Percentiles rank a stretch among this genome's conserved stretches.
Conservation (phyloP, 2,113 vertebrate species). For the Cariama cristata region DNA sequence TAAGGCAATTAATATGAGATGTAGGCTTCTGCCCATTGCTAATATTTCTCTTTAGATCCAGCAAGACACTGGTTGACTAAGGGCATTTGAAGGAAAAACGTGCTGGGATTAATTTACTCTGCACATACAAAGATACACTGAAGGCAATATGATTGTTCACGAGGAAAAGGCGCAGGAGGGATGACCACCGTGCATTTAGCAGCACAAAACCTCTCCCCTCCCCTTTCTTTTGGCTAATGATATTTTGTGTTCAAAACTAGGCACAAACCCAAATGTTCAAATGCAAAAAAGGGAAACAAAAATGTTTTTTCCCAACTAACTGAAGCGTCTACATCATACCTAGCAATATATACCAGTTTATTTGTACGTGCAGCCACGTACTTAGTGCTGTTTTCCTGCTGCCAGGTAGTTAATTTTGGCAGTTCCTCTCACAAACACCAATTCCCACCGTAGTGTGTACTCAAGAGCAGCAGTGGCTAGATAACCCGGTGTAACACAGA, state of each 20-base stretch:
- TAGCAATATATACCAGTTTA: not conserved
- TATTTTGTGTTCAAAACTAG: slow-evolving; percentile 4
- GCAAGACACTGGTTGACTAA: not conserved
- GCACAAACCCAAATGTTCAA: not conserved
- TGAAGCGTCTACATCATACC: slow-evolving; percentile 14
- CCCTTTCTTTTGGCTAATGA: not conserved
- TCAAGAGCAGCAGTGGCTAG: not conserved
- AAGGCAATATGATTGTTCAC: not conserved
- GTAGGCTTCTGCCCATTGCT: slow-evolving; percentile 16
- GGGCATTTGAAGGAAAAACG: slow-evolving; percentile 1
- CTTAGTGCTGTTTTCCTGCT: not conserved
- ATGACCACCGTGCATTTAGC: not conserved
- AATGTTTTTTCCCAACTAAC: not conserved
- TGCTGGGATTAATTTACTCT: not conserved
- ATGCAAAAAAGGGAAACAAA: not conserved
- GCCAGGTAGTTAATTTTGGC: not conserved
- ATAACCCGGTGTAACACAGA: fast-evolving
- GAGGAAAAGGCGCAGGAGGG: not conserved
- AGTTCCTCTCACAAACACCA: not conserved
- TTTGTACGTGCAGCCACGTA: not conserved
- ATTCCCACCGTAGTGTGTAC: not conserved
- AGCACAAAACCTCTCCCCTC: slow-evolving; percentile 5
- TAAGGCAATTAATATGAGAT: slow-evolving; percentile 55
- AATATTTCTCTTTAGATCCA: slow-evolving; percentile 32
- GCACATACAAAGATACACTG: slow-evolving; percentile 36